These are phyloP conservation scores for Globodera ellingtonae DNA, from an alignment of 1,140 invertebrate species.

Conservation along the genomic window DNA sequence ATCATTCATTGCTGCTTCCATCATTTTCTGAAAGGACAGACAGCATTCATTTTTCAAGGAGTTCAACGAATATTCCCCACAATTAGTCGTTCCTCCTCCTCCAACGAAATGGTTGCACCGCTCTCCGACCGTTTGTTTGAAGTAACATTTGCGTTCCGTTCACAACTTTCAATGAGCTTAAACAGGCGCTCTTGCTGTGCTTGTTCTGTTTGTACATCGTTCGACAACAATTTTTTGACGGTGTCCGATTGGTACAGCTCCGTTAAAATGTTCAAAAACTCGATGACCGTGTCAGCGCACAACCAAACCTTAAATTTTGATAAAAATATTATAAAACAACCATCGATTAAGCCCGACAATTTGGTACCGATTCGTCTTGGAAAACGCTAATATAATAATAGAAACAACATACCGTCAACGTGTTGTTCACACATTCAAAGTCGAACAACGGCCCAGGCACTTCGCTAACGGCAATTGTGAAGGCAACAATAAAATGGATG, in stretches of 20 bases:
- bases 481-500: constrained; percentile 35
- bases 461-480: constrained; percentile 15
- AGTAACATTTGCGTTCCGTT: constrained; percentile 21
- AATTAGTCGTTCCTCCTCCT: constrained; percentile 30
- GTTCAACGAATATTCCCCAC: constrained; percentile 6
- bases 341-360: not conserved
- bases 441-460: constrained; percentile 21
- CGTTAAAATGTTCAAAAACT: constrained; percentile 42
- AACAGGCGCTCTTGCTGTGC: constrained; percentile 29
- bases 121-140: not conserved
- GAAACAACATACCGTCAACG: constrained; percentile 26
- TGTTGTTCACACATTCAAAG: constrained; percentile 30
- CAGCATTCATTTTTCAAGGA: not conserved
- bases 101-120: constrained; percentile 12
- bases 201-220: constrained; percentile 4
- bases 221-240: constrained; percentile 6
- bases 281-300: constrained; percentile 50
- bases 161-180: constrained; percentile 9
- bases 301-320: constrained; percentile 43
- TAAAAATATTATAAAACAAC: not conserved
- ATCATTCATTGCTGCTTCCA: constrained; percentile 38
- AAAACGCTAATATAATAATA: too few relatives aligned
- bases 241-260: constrained; percentile 46
- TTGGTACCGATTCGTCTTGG: not conserved
- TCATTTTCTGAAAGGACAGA: constrained; percentile 32